A percentile compares a stretch with the other conserved stretches of the same genome.
Conservation (phyloP, 2,797 vertebrate species). For the Pseudochaenichthys georgianus region DNA sequence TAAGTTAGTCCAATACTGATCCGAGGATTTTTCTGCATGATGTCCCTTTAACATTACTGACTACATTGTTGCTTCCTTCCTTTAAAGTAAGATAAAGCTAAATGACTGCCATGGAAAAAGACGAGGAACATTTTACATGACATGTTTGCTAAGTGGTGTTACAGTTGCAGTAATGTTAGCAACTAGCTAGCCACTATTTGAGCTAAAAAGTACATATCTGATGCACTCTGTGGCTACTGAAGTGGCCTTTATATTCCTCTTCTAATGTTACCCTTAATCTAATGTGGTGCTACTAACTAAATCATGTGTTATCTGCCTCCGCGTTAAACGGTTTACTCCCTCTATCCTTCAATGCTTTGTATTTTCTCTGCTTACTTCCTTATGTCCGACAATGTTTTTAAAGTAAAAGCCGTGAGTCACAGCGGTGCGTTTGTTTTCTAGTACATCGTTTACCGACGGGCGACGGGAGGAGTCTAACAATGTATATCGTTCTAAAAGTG, state of each 20-base stretch:
- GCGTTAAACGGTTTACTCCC: not conserved
- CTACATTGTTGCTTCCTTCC: not conserved
- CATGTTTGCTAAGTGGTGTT: not conserved
- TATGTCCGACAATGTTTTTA: conserved; percentile 41
- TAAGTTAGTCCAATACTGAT: not conserved
- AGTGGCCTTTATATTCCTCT: not conserved
- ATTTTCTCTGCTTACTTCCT: conserved; percentile 52
- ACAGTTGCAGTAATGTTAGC: conserved; percentile 13
- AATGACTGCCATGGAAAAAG: not conserved
- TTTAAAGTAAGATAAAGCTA: not conserved
- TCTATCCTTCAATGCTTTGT: not conserved
- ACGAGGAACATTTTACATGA: not conserved
- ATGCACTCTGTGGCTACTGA: no score
- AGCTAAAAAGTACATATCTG: not conserved
- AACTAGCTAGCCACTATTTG: conserved; percentile 1
- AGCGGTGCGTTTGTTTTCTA: not conserved
- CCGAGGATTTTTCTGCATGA: conserved; percentile 4
- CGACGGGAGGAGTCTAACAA: not conserved
- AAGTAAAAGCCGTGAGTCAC: conserved; percentile 41
- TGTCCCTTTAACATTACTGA: conserved; percentile 9
- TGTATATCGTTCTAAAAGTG: fast-evolving
- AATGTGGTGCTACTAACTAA: not conserved
- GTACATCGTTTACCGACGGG: not conserved
- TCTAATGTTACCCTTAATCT: not conserved
- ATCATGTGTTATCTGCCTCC: not conserved